Conservation (phyloP, 92 coral and sea anemone species). For the Montipora capitata region DNA sequence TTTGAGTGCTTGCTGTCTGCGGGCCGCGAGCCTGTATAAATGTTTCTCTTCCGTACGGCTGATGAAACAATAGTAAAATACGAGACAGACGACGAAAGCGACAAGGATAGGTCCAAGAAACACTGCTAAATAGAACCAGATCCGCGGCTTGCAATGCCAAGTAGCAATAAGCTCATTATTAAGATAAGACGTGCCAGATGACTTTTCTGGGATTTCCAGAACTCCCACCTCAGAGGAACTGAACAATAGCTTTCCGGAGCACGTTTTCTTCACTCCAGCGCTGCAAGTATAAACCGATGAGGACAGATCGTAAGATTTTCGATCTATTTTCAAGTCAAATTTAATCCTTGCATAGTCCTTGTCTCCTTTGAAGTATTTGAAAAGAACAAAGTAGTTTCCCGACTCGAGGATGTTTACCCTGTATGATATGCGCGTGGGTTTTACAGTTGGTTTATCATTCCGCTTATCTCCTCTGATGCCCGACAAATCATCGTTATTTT, state of each 20-base stretch:
- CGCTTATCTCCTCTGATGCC: background rate
- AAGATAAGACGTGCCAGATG: slow-evolving; percentile 43
- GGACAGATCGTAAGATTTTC: slow-evolving; percentile 76
- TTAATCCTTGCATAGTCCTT: slow-evolving; percentile 60
- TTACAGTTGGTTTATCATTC: background rate
- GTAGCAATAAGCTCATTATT: slow-evolving; percentile 64
- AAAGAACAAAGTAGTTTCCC: slow-evolving; percentile 81
- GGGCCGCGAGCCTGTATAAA: slow-evolving; percentile 33
- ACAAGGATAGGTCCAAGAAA: slow-evolving; percentile 79
- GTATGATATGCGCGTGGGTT: slow-evolving; percentile 80
- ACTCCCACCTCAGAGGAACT: slow-evolving; percentile 81
- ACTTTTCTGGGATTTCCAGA: slow-evolving; percentile 69
- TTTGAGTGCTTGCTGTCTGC: slow-evolving; percentile 13
- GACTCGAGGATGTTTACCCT: slow-evolving; percentile 58
- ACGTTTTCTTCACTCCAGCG: slow-evolving; percentile 71
- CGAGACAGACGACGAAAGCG: slow-evolving; percentile 39
- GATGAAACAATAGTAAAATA: slow-evolving; percentile 67
- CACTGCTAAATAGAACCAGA: slow-evolving; percentile 88
- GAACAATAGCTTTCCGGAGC: slow-evolving; percentile 79
- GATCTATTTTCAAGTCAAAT: slow-evolving; percentile 60
- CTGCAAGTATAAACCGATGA: slow-evolving; percentile 70
- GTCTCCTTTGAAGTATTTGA: slow-evolving; percentile 63
- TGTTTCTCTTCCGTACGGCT: slow-evolving; percentile 33
- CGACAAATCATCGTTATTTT: slow-evolving; percentile 15
- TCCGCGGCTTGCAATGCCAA: slow-evolving; percentile 88